Evolutionary conservation across 2,113 vertebrate genomes (phyloP), one percentile per base, ranked within the genome.

Genomic region (Tursiops truncatus): DNA sequence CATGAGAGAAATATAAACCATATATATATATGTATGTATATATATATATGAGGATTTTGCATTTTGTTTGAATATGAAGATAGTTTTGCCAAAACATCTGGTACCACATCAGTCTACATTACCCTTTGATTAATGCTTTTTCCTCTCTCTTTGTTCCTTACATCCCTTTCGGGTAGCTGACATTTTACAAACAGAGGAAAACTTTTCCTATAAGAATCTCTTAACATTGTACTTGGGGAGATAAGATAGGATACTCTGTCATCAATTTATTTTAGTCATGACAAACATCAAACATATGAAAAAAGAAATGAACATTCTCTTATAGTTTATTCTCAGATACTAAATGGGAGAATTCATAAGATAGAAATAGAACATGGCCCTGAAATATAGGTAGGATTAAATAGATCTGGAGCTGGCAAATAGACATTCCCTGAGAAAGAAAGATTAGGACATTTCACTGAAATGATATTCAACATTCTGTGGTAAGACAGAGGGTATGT

Each of bases 391-490:
- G 21, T 56, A 62, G 18, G 15, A 47, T 93, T 56, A 80, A 79
- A 56, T 41, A 91, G 31, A 76, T 63, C 28, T 74, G 58, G 38
- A 87, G 9, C 36, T 67, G 47, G 71, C 21, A 25, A 82, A 65
- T 62, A 18, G 15, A 26, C 33, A 71, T 65, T 85, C 36, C 11
- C 31, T 81, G 79, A 86, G 14, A 67, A 96, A 63, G 14, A 15
- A 58, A 92, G 18, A 89, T 77, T 70, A 77, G n/a, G 15, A 74
- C 38, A 2, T 85, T 79, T 94, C 44, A 71, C 60, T 50, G 68
- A 95, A 93, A 70, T 85, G 58, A 77, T 44, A 86, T 31, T 94
- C 62, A 89, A 7, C 53, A 28, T 92, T 92, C n/a, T 81, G 3
- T 71, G 12, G 5, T 47, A 79, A 92, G 36, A 17, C 33, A 60